Conservation (phyloP, 2,797 vertebrate genomes). For the Champsocephalus esox region DNA sequence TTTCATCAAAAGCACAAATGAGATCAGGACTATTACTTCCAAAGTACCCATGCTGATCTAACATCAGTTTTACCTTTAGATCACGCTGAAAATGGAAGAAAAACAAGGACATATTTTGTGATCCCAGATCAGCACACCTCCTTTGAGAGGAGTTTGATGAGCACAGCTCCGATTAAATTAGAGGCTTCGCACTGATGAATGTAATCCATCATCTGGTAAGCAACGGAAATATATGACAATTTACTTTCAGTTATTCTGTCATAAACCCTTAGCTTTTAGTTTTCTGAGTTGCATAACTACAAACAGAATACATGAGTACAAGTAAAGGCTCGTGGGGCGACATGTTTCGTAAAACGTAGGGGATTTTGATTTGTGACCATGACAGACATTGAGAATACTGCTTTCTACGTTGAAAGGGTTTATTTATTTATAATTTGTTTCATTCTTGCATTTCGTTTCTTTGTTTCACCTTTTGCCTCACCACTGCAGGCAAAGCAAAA, state of each 20-base stretch:
- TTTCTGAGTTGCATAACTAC: conserved; percentile 65
- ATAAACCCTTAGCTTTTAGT: conserved; percentile 67
- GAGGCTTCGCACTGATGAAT: conserved; percentile 72
- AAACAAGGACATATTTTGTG: conserved; percentile 75
- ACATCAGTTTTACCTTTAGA: conserved; percentile 69
- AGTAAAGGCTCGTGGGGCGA: conserved; percentile 60
- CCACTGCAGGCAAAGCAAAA: conserved; percentile 83
- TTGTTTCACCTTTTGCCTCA: conserved; percentile 81
- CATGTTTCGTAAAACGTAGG: conserved; percentile 66
- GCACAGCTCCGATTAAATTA: conserved; percentile 76
- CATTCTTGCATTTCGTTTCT: conserved; percentile 64
- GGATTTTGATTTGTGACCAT: conserved; percentile 78
- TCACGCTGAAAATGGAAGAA: conserved; percentile 62
- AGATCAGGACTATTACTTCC: conserved; percentile 69
- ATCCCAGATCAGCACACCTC: conserved; percentile 73
- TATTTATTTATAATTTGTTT: conserved; percentile 37
- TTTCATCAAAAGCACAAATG: conserved; percentile 59
- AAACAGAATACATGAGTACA: conserved; percentile 74
- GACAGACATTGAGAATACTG: conserved; percentile 74
- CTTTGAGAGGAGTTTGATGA: conserved; percentile 75
- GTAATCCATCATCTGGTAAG: conserved; percentile 82
- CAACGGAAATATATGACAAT: conserved; percentile 75
- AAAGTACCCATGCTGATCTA: conserved; percentile 70
- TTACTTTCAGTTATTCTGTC: conserved; percentile 73
- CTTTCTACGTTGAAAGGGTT: conserved; percentile 51